Conservation (phyloP, 2,888 invertebrate species). For the Protophormia terraenovae region DNA sequence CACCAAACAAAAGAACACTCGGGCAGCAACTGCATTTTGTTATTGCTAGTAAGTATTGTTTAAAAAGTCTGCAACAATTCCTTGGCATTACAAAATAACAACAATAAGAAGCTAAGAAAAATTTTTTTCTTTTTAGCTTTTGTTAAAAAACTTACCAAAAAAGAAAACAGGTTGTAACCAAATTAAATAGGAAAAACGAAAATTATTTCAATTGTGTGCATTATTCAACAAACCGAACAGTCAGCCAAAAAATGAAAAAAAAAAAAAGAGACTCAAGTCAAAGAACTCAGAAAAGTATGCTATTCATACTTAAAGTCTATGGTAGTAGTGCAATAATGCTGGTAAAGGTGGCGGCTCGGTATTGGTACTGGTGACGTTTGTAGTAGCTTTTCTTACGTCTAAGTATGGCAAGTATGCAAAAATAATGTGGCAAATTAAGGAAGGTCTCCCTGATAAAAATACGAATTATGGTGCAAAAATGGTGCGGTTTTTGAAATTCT, state of each 20-base stretch:
- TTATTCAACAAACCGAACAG: slow-evolving; percentile 70
- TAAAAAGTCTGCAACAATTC: slow-evolving; percentile 13
- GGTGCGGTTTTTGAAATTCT: too few species aligned
- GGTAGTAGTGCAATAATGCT: too few species aligned
- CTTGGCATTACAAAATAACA: neutral
- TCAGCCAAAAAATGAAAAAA: slow-evolving; percentile 39
- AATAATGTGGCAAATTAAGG: slow-evolving; percentile 32
- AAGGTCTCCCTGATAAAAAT: neutral
- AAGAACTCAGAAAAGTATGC: slow-evolving; percentile 58
- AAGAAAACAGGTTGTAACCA: slow-evolving; percentile 69
- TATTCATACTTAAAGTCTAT: slow-evolving; percentile 34
- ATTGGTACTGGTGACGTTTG: slow-evolving; percentile 17
- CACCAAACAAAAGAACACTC: slow-evolving; percentile 4
- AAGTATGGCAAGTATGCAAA: slow-evolving; percentile 23
- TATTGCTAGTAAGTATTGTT: neutral
- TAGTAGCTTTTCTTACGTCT: slow-evolving; percentile 31
- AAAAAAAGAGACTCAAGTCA: slow-evolving; percentile 48
- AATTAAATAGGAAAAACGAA: slow-evolving; percentile 72
- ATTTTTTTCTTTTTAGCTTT: neutral
- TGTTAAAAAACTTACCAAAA: slow-evolving; percentile 22
- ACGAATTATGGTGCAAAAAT: too few species aligned
- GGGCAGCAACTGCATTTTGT: slow-evolving; percentile 37
- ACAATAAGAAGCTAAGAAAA: neutral
- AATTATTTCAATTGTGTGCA: slow-evolving; percentile 79
- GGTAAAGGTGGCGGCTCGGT: neutral